Evolutionary conservation across 2,797 vertebrate species (phyloP).

Genomic region (Graptemys geographica): DNA sequence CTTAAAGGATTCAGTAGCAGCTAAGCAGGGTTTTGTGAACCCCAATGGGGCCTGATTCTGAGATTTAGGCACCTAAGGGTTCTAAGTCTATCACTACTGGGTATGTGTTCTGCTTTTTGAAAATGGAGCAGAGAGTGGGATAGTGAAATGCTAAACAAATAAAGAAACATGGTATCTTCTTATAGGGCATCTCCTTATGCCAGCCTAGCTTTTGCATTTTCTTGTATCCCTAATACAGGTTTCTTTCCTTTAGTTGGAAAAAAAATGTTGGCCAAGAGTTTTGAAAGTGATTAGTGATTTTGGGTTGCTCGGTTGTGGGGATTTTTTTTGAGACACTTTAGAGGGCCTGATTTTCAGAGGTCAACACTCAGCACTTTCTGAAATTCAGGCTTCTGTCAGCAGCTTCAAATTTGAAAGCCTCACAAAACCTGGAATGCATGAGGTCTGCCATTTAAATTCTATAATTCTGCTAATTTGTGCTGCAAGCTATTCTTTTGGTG

Average conservation of each 20-base stretch:
- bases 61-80: not conserved
- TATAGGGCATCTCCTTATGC: not conserved
- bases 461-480: not conserved
- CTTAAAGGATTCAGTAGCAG: not conserved
- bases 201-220: not conserved
- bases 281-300: not conserved
- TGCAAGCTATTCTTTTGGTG: not conserved
- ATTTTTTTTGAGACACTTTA: not conserved
- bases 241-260: not conserved
- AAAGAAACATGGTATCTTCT: not conserved
- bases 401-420: not conserved
- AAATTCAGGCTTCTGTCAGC: not conserved
- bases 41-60: not conserved
- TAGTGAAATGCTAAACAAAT: not conserved
- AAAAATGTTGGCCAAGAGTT: not conserved
- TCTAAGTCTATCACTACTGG: not conserved
- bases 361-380: accelerated
- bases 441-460: not conserved
- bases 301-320: not conserved
- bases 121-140: not conserved
- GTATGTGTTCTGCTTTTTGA: not conserved
- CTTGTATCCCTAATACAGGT: not conserved
- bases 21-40: not conserved
- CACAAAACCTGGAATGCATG: not conserved
- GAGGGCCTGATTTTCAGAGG: not conserved